These are phyloP conservation scores for Ridgeia piscesae DNA, from an alignment of 1,140 invertebrate species.

Conservation along the genomic window DNA sequence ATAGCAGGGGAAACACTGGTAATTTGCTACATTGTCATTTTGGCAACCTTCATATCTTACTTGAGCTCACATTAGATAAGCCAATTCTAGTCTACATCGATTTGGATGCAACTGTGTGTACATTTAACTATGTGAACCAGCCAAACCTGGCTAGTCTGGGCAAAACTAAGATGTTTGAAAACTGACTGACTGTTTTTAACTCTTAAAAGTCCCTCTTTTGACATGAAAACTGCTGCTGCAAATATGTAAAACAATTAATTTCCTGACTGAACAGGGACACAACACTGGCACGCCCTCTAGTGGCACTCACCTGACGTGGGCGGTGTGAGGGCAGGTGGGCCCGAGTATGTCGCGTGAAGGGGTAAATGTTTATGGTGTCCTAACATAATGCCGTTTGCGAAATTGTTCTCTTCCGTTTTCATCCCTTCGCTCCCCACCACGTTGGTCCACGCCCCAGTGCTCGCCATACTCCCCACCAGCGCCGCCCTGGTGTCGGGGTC, in stretches of 20 bases:
- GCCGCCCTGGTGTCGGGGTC: background rate
- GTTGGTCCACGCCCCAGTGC: background rate
- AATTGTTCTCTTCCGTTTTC: background rate
- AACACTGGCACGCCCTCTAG: background rate
- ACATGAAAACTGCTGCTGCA: too few species aligned
- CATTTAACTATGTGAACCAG: too few species aligned
- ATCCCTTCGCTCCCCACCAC: background rate
- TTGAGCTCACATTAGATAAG: too few species aligned
- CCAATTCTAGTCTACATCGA: too few species aligned
- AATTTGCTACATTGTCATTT: too few species aligned
- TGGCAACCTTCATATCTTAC: too few species aligned
- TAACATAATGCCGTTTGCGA: background rate
- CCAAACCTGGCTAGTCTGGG: too few species aligned
- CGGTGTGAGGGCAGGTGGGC: constrained; percentile 37
- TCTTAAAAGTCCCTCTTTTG: too few species aligned
- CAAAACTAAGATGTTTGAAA: too few species aligned
- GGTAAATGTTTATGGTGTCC: constrained; percentile 38
- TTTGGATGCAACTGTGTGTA: too few species aligned
- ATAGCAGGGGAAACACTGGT: too few species aligned
- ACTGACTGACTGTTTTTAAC: too few species aligned
- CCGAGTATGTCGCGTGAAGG: constrained; percentile 48
- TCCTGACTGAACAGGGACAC: background rate
- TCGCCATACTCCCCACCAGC: background rate
- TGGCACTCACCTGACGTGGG: background rate
- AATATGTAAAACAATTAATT: background rate